Percentiles rank a stretch among this genome's conserved stretches.
Conservation (phyloP, 2,113 vertebrate genomes). For the Gambusia affinis region DNA sequence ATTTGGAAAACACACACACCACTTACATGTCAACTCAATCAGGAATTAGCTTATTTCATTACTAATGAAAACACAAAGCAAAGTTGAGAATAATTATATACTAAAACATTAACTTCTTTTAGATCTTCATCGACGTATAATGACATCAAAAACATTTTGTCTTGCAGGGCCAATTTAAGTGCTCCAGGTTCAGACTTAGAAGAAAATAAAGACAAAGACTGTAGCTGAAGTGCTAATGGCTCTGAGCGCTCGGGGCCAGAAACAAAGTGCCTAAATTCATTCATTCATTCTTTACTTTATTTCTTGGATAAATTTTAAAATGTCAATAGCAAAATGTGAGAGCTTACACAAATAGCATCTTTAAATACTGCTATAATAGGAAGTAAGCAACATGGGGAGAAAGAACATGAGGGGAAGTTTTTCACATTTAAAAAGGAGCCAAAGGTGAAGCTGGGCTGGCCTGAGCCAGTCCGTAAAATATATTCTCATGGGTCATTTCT, state of each 20-base stretch:
- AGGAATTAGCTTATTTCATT: slow-evolving; percentile 75
- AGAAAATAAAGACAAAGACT: slow-evolving; percentile 45
- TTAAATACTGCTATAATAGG: slow-evolving; percentile 72
- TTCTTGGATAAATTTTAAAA: slow-evolving; percentile 12
- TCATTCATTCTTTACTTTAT: not conserved
- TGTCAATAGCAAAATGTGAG: slow-evolving; percentile 46
- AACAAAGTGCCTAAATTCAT: slow-evolving; percentile 60
- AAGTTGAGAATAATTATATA: slow-evolving; percentile 51
- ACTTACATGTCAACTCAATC: slow-evolving; percentile 56
- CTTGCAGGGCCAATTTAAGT: slow-evolving; percentile 74
- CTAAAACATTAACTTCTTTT: slow-evolving; percentile 56
- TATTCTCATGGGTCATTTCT: slow-evolving; percentile 35
- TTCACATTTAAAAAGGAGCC: slow-evolving; percentile 76
- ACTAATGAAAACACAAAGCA: slow-evolving; percentile 64
- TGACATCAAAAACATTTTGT: slow-evolving; percentile 23
- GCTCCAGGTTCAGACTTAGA: slow-evolving; percentile 57
- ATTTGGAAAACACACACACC: slow-evolving; percentile 59
- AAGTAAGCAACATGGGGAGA: not conserved
- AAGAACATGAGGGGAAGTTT: slow-evolving; percentile 47
- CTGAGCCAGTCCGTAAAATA: slow-evolving; percentile 11
- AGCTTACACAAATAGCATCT: slow-evolving; percentile 54
- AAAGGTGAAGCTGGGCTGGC: slow-evolving; percentile 39
- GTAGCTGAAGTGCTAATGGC: slow-evolving; percentile 71
- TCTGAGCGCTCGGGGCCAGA: slow-evolving; percentile 48
- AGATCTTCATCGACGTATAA: slow-evolving; percentile 36